A percentile compares a stretch with the other conserved stretches of the same genome.
These are phyloP conservation scores for Caenorhabditis angaria DNA, from an alignment of 2,888 invertebrate species.

Conservation along the genomic window DNA sequence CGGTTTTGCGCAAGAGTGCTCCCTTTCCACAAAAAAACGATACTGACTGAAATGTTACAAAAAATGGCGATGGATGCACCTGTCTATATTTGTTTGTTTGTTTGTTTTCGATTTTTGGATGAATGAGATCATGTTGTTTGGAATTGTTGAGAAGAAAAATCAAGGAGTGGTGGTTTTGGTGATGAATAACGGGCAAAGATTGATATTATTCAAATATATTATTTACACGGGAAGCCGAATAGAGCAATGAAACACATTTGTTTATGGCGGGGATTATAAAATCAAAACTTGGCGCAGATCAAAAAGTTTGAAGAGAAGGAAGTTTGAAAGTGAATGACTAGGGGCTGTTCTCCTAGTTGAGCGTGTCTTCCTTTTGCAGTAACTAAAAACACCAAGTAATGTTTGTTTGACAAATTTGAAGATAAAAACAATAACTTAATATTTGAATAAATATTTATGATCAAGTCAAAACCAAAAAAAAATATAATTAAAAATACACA, in stretches of 20 bases:
- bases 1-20: neutral
- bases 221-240: too few relatives aligned
- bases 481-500: neutral
- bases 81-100: neutral
- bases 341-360: too few relatives aligned
- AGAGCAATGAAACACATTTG: too few relatives aligned
- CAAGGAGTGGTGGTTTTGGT: neutral
- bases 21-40: neutral
- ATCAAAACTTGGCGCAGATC: too few relatives aligned
- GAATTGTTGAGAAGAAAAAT: neutral
- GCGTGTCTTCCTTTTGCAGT: neutral
- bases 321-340: too few relatives aligned
- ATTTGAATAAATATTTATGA: constrained; percentile 5
- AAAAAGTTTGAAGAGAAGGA: too few relatives aligned
- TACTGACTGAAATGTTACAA: neutral
- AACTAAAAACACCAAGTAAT: too few relatives aligned
- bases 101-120: neutral
- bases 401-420: neutral
- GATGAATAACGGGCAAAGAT: neutral
- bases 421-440: neutral
- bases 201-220: too few relatives aligned
- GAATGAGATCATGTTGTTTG: too few relatives aligned
- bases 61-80: neutral
- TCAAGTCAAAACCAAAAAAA: neutral
- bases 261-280: too few relatives aligned